These are phyloP conservation scores for Engystomops pustulosus DNA, from an alignment of 2,113 vertebrate genomes.

Conservation along the genomic window DNA sequence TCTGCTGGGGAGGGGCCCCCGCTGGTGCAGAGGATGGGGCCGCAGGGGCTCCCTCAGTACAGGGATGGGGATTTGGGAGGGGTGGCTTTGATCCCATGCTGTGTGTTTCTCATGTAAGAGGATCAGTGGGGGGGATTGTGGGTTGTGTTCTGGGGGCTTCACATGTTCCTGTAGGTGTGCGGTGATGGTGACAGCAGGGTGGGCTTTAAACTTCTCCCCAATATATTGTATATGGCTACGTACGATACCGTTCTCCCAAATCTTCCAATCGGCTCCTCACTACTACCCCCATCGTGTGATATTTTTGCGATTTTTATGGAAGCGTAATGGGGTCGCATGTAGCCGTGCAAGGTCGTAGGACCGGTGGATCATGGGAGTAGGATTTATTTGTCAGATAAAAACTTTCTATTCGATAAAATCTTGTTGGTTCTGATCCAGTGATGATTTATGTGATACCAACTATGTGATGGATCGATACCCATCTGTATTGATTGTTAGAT, in stretches of 20 bases:
- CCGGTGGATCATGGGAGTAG: background rate
- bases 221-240: too few species aligned
- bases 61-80: conserved; percentile 59
- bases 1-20: background rate
- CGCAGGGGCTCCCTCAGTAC: conserved; percentile 4
- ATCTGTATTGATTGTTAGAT: background rate
- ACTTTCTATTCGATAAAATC: too few species aligned
- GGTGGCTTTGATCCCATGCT: conserved; percentile 59
- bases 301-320: background rate
- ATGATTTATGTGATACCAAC: too few species aligned
- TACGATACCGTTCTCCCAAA: too few species aligned
- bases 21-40: background rate
- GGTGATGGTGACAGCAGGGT: background rate
- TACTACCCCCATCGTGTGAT: background rate
- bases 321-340: background rate
- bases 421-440: too few species aligned
- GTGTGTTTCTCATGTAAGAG: conserved; percentile 56
- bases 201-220: too few species aligned
- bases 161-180: background rate
- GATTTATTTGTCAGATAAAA: background rate
- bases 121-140: conserved; percentile 45
- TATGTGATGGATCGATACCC: background rate
- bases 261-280: background rate
- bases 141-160: conserved; percentile 11
- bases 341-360: background rate